phyloP scores from a whole-genome alignment of 2,113 vertebrate genomes.

The Hemibagrus wyckioides region DNA sequence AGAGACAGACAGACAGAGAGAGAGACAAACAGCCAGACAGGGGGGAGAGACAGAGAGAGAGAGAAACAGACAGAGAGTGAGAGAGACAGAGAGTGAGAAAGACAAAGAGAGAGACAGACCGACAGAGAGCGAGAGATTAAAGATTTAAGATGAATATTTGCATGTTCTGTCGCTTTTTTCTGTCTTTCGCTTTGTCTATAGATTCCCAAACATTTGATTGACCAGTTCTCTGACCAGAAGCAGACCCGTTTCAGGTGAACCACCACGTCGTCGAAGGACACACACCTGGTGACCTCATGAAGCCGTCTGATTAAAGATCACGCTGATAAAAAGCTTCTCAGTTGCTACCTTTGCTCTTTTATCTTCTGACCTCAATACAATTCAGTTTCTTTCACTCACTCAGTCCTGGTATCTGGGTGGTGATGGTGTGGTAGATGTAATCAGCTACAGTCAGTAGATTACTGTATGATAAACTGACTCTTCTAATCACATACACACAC shows the following conservation, averaged over 20 bases:
- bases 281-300: conserved; percentile 4
- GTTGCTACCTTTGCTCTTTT: conserved; percentile 13
- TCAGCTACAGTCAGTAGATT: conserved; percentile 30
- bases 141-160: too few species aligned
- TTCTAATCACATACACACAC: conserved; percentile 25
- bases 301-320: conserved; percentile 9
- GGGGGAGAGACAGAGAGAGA: not conserved
- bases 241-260: not conserved
- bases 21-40: too few species aligned
- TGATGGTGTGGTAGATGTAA: conserved; percentile 31
- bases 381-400: not conserved
- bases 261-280: not conserved
- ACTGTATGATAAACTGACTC: conserved; percentile 14
- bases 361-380: not conserved
- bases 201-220: too few species aligned
- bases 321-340: not conserved
- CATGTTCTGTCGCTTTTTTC: too few species aligned
- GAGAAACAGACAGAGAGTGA: too few species aligned
- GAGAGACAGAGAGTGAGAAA: too few species aligned
- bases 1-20: too few species aligned
- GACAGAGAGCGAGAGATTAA: too few species aligned
- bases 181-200: too few species aligned
- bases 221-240: not conserved
- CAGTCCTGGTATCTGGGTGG: not conserved
- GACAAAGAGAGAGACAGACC: not conserved